Evolutionary conservation across 2,113 vertebrate genomes (phyloP), one percentile per base, ranked within the genome.

Genomic region (Boleophthalmus pectinirostris): DNA sequence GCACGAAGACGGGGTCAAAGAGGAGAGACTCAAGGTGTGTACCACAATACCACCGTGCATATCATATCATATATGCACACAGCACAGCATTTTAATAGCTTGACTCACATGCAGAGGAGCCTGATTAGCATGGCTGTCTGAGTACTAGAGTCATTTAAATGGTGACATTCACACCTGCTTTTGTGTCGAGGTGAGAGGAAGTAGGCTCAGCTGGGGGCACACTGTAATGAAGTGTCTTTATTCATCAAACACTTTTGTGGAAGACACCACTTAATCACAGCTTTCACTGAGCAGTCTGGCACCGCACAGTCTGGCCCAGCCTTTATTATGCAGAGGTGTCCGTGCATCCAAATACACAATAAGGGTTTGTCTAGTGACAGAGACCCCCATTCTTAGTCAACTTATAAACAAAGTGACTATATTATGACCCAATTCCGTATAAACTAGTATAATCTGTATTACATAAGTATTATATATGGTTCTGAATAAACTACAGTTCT

Each of bases 1-100:
- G 68, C 84, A 77, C n/a, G 79, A 79, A 3, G 84, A 77, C 0
- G 94, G 93, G 38, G 77, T 83, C 49, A 89, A 87, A 78, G 85
- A 93, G 58, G 92, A 94, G 54, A 68, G 5, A 54, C 89, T 94
- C 8, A 92, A 91, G 89, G 95, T 94, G 86, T 82, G 11, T 45
- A 51, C 20, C 43, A 47, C n/a, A n/a, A 68, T 2, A 20, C 10
- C 0, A 16, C 0, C 6, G 24, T n/a, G 5, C 14, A 4, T 29
- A 29, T 29, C 29, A 29, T 29, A 29, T 18, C 14, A 35, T 21
- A 43, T 25, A 13, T n/a, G 13, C 2, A 6, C 33, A 33, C 24
- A 38, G 10, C 13, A 2, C 51, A 18, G 67, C 33, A 64, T 64
- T n/a, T 38, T n/a, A n/a, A 64, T n/a, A 13, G 38, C 33, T 12